Evolutionary conservation across 2,888 invertebrate genomes (phyloP).

Genomic region (Erebia aethiops): DNA sequence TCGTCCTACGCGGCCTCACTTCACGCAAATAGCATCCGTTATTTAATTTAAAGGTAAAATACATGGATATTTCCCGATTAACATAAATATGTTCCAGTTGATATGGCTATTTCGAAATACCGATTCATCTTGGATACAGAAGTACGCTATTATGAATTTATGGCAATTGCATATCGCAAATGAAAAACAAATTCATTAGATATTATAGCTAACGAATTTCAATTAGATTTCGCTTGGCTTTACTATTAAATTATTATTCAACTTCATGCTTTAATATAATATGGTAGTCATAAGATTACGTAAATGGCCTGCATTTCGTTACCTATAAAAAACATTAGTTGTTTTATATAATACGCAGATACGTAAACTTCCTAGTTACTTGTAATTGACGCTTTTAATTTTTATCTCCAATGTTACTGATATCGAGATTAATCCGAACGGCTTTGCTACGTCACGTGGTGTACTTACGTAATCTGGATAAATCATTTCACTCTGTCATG

Average conservation of each 20-base stretch:
- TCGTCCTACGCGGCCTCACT: conserved; percentile 59
- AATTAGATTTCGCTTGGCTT: too few species aligned
- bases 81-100: too few species aligned
- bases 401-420: conserved; percentile 39
- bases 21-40: conserved; percentile 28
- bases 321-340: not conserved
- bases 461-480: conserved; percentile 42
- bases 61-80: not conserved
- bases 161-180: too few species aligned
- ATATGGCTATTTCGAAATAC: too few species aligned
- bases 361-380: not conserved
- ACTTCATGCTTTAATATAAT: too few species aligned
- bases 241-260: too few species aligned
- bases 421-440: conserved; percentile 38
- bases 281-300: not conserved
- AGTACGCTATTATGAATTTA: too few species aligned
- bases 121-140: too few species aligned
- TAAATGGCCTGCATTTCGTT: not conserved
- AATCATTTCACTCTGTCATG: conserved; percentile 35
- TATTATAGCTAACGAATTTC: not conserved
- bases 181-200: not conserved
- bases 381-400: conserved; percentile 28
- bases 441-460: conserved; percentile 40
- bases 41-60: not conserved
- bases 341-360: not conserved